These are phyloP conservation scores for Gymnobelideus leadbeateri DNA, from an alignment of 2,113 vertebrate genomes.

Conservation along the genomic window DNA sequence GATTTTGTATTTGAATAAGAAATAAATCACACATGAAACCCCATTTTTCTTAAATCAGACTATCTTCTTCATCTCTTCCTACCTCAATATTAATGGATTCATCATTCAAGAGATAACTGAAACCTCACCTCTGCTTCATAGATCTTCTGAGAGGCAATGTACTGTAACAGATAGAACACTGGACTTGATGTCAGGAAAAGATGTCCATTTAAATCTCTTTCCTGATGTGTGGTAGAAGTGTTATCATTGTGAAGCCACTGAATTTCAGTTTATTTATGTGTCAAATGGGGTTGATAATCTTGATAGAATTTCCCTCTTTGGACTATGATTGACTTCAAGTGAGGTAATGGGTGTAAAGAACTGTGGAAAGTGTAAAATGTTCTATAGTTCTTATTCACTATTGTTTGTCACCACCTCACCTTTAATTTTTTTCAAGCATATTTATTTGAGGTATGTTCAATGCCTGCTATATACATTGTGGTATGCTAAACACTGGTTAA, in stretches of 20 bases:
- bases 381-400: not conserved
- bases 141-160: not conserved
- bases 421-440: not conserved
- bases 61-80: not conserved
- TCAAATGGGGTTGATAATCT: not conserved
- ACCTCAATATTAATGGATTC: not conserved
- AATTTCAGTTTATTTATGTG: not conserved
- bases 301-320: not conserved
- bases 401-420: not conserved
- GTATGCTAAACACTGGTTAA: not conserved
- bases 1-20: not conserved
- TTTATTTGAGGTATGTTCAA: not conserved
- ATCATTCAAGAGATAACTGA: not conserved
- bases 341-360: too few relatives aligned
- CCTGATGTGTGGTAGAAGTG: not conserved
- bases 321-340: not conserved
- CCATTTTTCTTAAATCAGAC: not conserved
- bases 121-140: not conserved
- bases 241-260: not conserved
- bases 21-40: not conserved
- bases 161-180: not conserved
- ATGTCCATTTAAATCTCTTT: not conserved
- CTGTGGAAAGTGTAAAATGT: too few relatives aligned
- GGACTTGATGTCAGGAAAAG: not conserved
- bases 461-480: not conserved